A percentile compares a stretch with the other conserved stretches of the same genome.
Evolutionary conservation across 2,797 vertebrate genomes (phyloP).

Genomic region (Cottoperca gobio): DNA sequence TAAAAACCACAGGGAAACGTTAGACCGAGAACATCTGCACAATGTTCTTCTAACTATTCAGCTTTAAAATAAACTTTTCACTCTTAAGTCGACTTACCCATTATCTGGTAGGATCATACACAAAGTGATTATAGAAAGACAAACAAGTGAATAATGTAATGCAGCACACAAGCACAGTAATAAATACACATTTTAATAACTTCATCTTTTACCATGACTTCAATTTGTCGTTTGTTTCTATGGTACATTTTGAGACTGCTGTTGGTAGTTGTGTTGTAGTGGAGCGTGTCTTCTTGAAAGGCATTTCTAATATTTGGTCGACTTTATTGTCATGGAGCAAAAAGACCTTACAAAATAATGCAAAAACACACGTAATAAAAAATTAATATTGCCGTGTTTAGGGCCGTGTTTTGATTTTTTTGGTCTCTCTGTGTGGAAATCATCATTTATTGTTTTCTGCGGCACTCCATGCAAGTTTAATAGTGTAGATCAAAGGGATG

Average conservation of each 20-base stretch:
- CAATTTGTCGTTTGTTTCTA: not conserved
- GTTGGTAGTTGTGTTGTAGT: not conserved
- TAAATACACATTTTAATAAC: too few species aligned
- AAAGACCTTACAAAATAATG: not conserved
- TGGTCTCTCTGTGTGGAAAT: not conserved
- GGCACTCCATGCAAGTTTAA: not conserved
- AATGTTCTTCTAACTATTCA: not conserved
- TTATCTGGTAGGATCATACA: not conserved
- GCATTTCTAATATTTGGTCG: not conserved
- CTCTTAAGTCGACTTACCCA: too few species aligned
- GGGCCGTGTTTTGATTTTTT: not conserved
- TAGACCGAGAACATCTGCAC: not conserved
- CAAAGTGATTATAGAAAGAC: not conserved
- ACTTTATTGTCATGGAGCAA: not conserved
- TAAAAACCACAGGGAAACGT: not conserved
- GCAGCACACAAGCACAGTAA: too few species aligned
- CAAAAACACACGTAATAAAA: too few species aligned
- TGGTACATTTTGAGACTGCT: too few species aligned
- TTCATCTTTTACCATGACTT: too few species aligned
- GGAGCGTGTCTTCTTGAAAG: too few species aligned
- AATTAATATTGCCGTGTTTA: too few species aligned
- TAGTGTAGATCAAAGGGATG: not conserved
- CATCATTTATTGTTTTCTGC: not conserved
- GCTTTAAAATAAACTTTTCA: not conserved
- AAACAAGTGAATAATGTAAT: too few species aligned